Conservation (phyloP, 2,113 vertebrate genomes). For the Oncorhynchus tshawytscha region DNA sequence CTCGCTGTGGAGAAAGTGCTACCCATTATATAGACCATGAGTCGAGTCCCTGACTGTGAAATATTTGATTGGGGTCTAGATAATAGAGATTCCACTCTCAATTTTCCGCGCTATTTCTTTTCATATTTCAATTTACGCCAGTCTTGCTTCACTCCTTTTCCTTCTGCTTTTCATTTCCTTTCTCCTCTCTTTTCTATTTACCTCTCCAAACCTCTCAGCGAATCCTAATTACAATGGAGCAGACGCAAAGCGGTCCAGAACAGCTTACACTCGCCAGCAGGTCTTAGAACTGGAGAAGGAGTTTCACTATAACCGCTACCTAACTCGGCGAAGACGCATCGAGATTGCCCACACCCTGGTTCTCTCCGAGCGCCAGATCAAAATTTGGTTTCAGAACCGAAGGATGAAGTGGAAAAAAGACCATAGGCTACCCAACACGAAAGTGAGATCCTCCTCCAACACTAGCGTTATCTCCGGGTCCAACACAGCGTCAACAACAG, state of each 20-base stretch:
- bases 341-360: constrained; percentile 84
- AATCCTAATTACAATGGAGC: constrained; percentile 81
- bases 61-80: constrained; percentile 70
- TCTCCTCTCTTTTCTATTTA: constrained; percentile 19
- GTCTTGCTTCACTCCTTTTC: constrained; percentile 18
- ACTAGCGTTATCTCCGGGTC: constrained; percentile 24
- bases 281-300: constrained; percentile 87
- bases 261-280: constrained; percentile 85
- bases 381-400: constrained; percentile 88
- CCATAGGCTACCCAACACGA: constrained; percentile 84
- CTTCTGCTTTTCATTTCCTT: constrained; percentile 13
- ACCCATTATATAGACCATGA: constrained; percentile 74
- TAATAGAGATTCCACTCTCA: background rate
- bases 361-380: constrained; percentile 86
- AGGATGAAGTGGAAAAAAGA: constrained; percentile 90
- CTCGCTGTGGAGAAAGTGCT: constrained; percentile 75
- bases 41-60: constrained; percentile 73
- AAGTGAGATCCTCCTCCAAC: constrained; percentile 76
- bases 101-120: constrained; percentile 49
- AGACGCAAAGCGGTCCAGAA: constrained; percentile 82
- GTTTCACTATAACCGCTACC: constrained; percentile 87
- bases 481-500: constrained; percentile 28
- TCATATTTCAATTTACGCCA: constrained; percentile 21
- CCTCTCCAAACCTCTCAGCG: constrained; percentile 25
- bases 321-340: constrained; percentile 84